These are phyloP conservation scores for Gymnobelideus leadbeateri DNA, from an alignment of 2,113 vertebrate genomes.

Conservation along the genomic window DNA sequence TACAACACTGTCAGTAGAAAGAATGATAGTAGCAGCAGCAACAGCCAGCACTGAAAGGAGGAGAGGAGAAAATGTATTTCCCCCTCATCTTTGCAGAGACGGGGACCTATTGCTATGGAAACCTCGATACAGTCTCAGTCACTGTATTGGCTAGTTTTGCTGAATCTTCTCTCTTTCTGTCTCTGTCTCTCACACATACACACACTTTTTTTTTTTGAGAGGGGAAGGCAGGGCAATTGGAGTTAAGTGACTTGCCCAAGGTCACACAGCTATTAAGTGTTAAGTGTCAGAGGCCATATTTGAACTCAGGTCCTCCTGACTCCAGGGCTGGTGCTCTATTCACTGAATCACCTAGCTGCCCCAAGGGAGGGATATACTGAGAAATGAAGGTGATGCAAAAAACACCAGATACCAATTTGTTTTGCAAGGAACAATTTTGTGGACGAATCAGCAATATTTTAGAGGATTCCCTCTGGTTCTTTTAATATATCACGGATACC, in stretches of 20 bases:
- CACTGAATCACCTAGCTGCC: too few relatives aligned
- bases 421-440: not conserved
- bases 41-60: not conserved
- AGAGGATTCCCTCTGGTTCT: slow-evolving; percentile 1
- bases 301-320: too few relatives aligned
- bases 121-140: not conserved
- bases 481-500: slow-evolving; percentile 1
- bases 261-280: too few relatives aligned
- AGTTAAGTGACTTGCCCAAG: too few relatives aligned
- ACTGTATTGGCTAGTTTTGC: not conserved
- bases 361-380: not conserved
- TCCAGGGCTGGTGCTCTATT: too few relatives aligned
- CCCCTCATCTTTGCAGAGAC: not conserved
- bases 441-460: not conserved
- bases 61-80: not conserved
- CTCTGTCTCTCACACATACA: not conserved
- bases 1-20: not conserved
- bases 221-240: too few relatives aligned
- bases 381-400: not conserved
- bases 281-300: too few relatives aligned
- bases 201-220: too few relatives aligned
- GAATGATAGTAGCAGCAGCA: not conserved
- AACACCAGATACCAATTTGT: not conserved
- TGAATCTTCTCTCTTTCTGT: not conserved
- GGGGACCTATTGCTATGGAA: not conserved